Base-by-base conservation (phyloP, 2,113 vertebrate genomes). In the Callaeas wilsoni region DNA sequence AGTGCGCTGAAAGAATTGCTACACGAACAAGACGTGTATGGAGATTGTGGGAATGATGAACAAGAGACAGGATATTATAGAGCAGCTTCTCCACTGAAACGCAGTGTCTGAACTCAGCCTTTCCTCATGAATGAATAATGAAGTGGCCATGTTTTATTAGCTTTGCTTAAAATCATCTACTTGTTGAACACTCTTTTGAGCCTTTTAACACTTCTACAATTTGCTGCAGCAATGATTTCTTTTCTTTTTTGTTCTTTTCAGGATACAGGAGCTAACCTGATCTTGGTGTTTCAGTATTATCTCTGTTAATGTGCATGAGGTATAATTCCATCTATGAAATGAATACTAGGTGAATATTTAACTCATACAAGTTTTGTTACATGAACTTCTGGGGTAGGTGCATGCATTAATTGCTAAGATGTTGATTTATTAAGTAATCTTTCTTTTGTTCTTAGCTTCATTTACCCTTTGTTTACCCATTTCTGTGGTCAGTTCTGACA, bases 131-230 rank as follows among this genome's bases (percentile, higher is more conserved):
- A 96, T 96, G 95, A 96, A 95, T 96, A 96, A 96, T 89, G 62
- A 97, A 97, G 82, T 88, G 91, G 44, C 63, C 60, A 18, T 93
- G 79, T 97, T 97, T 97, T 97, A 98, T 96, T 96, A 96, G 87
- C 62, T 96, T 96, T 94, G 92, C 96, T 97, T 97, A 95, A 97
- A 98, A 96, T 46, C 87, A 75, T 90, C 89, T 97, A 94, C 89
- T 87, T 94, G 70, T 86, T 87, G 82, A 97, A 95, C 65, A 96
- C 87, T 44, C 42, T 96, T 97, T 92, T 71, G 68, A 96, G 71
- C 13, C 44, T 87, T 94, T 95, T 85, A 94, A 91, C 73, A 83
- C 55, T 81, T 93, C 44, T 83, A 68, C 62, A 95, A 93, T 97
- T 96, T 95, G 60, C 91, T 96, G 81, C 74, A 91, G 89, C 59